phyloP scores from a whole-genome alignment of 1,140 invertebrate species.

The Thalassaphorura encarpata region DNA sequence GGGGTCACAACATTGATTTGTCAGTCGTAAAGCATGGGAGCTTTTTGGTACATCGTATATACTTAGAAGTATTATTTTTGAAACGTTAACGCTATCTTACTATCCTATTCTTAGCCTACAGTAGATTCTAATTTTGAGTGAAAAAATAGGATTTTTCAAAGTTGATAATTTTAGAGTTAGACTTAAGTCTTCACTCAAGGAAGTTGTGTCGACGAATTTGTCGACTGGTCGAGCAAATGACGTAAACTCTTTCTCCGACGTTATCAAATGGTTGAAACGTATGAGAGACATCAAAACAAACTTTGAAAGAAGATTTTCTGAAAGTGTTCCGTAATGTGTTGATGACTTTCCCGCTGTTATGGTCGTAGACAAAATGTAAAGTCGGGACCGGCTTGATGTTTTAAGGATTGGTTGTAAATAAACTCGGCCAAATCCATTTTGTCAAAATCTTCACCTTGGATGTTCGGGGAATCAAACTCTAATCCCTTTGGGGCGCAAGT shows the following conservation, averaged over 20 bases:
- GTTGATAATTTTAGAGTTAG: no score
- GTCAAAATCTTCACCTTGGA: slow-evolving; percentile 6
- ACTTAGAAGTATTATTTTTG: no score
- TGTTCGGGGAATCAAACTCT: slow-evolving; percentile 13
- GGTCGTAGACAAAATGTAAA: slow-evolving; percentile 8
- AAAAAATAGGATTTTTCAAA: no score
- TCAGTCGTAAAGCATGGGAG: no score
- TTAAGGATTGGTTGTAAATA: no score
- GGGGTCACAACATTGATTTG: no score
- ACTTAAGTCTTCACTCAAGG: no score
- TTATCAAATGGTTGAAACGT: slow-evolving; percentile 13
- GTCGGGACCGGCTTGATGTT: no score
- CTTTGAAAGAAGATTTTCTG: background rate
- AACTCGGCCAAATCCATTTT: slow-evolving; percentile 9
- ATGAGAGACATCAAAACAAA: slow-evolving; percentile 5
- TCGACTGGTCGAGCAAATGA: slow-evolving; percentile 12
- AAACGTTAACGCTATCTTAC: no score
- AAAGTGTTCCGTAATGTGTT: background rate
- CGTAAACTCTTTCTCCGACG: slow-evolving; percentile 7
- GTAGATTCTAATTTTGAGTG: no score
- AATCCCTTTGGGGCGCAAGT: slow-evolving; percentile 18
- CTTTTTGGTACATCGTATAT: no score
- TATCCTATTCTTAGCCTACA: no score
- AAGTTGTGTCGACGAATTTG: background rate
- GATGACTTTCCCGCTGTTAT: background rate